phyloP scores from a whole-genome alignment of 1,140 invertebrate genomes.

The Glossosoma conforme region DNA sequence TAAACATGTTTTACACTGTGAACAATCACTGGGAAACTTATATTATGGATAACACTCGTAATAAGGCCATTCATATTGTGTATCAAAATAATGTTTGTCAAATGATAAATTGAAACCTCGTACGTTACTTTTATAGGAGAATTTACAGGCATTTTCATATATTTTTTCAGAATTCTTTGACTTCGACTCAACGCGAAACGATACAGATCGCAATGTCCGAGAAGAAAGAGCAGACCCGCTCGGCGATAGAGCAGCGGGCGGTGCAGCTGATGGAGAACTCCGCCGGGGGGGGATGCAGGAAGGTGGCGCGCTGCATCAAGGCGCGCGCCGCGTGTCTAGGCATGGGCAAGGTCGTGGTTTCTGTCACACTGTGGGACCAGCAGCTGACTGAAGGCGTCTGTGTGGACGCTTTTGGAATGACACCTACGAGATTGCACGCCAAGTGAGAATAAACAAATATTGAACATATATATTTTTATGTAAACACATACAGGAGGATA shows the following conservation, averaged over 20 bases:
- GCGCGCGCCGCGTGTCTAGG: neutral
- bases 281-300: neutral
- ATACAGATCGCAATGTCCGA: slow-evolving; percentile 7
- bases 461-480: too few relatives aligned
- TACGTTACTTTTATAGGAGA: too few relatives aligned
- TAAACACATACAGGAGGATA: too few relatives aligned
- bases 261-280: slow-evolving; percentile 13
- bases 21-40: too few relatives aligned
- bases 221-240: slow-evolving; percentile 1
- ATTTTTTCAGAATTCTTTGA: slow-evolving; percentile 15
- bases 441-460: slow-evolving; percentile 38
- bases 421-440: too few relatives aligned
- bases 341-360: slow-evolving; percentile 2
- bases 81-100: too few relatives aligned
- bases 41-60: too few relatives aligned
- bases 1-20: too few relatives aligned
- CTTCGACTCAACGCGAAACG: slow-evolving; percentile 3
- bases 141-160: neutral
- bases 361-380: slow-evolving; percentile 48
- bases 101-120: too few relatives aligned
- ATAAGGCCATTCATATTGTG: too few relatives aligned
- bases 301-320: slow-evolving; percentile 5
- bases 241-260: slow-evolving; percentile 15
- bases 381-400: slow-evolving; percentile 48
- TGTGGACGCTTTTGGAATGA: slow-evolving; percentile 41